Conservation (phyloP, 1,140 invertebrate species). For the Drosophila oshimai region DNA sequence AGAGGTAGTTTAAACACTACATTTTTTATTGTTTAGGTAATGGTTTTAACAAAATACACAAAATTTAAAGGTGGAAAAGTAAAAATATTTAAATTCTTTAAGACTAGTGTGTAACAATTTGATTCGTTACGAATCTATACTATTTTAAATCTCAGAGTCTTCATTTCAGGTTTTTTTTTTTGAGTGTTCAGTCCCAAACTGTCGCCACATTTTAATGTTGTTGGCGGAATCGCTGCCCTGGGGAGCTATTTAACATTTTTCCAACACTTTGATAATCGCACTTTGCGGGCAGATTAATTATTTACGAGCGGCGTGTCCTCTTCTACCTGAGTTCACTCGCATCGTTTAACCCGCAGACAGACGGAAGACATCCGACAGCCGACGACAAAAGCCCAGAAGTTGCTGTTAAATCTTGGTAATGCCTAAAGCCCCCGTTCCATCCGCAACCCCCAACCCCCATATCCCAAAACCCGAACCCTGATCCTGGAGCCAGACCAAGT, state of each 20-base stretch:
- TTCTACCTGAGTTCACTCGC: conserved; percentile 58
- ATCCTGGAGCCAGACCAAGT: conserved; percentile 53
- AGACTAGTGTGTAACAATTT: no score
- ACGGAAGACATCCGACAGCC: conserved; percentile 19
- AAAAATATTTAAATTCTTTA: no score
- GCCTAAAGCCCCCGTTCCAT: conserved; percentile 55
- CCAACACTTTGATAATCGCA: conserved; percentile 81
- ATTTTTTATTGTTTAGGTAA: no score
- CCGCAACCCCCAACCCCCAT: not conserved
- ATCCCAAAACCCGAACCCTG: not conserved
- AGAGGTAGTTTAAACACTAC: no score
- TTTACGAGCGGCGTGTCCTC: conserved; percentile 67
- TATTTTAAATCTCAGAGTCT: not conserved
- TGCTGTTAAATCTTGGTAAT: conserved; percentile 79
- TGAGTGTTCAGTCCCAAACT: conserved; percentile 22
- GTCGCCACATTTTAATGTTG: conserved; percentile 76
- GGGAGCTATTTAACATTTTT: conserved; percentile 81
- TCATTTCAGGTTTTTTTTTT: not conserved
- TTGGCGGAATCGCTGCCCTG: conserved; percentile 40
- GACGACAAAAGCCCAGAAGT: conserved; percentile 56
- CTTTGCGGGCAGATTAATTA: conserved; percentile 80
- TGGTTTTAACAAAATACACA: no score
- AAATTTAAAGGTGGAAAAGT: no score
- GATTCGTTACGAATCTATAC: not conserved
- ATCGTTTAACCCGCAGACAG: conserved; percentile 70